Conservation (phyloP, 1,140 invertebrate species). For the Nephila pilipes region DNA sequence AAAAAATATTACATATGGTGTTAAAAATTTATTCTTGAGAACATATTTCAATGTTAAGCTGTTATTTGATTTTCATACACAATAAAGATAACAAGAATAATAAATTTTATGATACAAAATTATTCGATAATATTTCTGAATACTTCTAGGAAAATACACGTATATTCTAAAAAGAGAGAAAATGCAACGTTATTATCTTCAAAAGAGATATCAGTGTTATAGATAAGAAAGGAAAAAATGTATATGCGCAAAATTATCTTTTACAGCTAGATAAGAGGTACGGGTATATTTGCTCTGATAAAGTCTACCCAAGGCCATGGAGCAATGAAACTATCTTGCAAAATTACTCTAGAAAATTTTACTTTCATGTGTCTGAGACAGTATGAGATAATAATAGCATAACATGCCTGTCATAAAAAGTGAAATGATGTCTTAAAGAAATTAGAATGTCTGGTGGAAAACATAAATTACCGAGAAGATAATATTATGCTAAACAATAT, state of each 20-base stretch:
- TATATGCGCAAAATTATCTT: constrained; percentile 46
- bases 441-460: not conserved
- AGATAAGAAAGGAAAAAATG: constrained; percentile 26
- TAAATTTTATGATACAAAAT: not conserved
- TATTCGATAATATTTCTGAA: not conserved
- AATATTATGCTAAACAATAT: not conserved
- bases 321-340: constrained; percentile 1
- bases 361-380: not conserved
- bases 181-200: not conserved
- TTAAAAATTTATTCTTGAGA: no score
- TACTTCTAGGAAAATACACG: not conserved
- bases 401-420: not conserved
- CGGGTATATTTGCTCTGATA: constrained; percentile 48
- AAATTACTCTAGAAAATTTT: constrained; percentile 57
- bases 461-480: not conserved
- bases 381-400: constrained; percentile 7
- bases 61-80: no score
- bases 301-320: not conserved
- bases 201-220: not conserved
- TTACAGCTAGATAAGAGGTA: constrained; percentile 28
- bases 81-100: not conserved
- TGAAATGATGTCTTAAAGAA: not conserved
- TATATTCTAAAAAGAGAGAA: not conserved
- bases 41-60: no score
- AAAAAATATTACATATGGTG: no score